A percentile compares a stretch with the other conserved stretches of the same genome.
Conservation (phyloP, 2,113 vertebrate genomes). For the Pandion haliaetus region DNA sequence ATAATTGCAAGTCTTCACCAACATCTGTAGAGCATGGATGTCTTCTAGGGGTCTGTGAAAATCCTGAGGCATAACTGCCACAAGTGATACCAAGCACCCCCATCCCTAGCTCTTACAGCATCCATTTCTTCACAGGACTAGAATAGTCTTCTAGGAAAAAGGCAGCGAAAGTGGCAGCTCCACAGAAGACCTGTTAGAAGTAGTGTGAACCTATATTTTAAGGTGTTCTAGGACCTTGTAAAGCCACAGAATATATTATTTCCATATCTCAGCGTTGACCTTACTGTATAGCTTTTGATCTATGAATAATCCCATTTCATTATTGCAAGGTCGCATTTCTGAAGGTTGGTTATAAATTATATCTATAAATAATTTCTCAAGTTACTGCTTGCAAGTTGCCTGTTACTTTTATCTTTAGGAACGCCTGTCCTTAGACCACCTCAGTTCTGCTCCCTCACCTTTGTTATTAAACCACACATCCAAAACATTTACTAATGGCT, state of each 20-base stretch:
- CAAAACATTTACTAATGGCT: not conserved
- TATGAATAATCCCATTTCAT: slow-evolving; percentile 41
- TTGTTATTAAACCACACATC: not conserved
- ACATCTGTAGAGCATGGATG: not conserved
- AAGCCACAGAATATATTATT: slow-evolving; percentile 43
- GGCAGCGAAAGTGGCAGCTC: not conserved
- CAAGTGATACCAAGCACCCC: accelerated
- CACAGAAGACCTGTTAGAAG: not conserved
- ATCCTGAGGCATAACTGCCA: not conserved
- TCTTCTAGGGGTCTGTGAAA: not conserved
- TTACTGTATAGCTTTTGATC: slow-evolving; percentile 8
- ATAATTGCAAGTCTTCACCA: not conserved
- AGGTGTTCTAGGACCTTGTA: not conserved
- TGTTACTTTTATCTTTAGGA: not conserved
- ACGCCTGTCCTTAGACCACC: not conserved
- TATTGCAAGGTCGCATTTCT: slow-evolving; percentile 51
- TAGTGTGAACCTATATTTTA: not conserved
- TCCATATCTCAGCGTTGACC: slow-evolving; percentile 48
- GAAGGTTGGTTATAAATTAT: slow-evolving; percentile 56
- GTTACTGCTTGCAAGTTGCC: slow-evolving; percentile 4
- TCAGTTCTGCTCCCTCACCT: not conserved
- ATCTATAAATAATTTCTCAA: slow-evolving; percentile 11
- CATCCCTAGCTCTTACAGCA: not conserved
- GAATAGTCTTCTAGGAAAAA: not conserved
- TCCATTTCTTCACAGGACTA: not conserved